Evolutionary conservation across 2,113 vertebrate species (phyloP).

Genomic region (Conger conger): DNA sequence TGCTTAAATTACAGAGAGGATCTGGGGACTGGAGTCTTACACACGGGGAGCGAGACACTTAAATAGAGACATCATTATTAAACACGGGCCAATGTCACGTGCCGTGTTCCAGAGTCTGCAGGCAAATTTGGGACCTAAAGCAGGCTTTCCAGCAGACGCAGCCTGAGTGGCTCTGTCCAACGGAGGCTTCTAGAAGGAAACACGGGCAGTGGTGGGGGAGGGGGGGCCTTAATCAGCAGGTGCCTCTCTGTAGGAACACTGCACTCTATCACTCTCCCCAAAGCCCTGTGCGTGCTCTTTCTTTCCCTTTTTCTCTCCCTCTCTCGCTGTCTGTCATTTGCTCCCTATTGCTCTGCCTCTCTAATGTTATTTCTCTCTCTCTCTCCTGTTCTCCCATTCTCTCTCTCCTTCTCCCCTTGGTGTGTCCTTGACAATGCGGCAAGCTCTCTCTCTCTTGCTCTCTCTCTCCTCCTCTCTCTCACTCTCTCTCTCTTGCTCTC

Average conservation of each 20-base stretch:
- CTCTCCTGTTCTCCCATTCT: not conserved
- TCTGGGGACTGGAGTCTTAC: not conserved
- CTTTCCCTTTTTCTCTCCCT: not conserved
- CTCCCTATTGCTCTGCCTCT: not conserved
- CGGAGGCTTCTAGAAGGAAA: not conserved
- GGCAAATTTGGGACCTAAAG: not conserved
- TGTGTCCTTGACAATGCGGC: conserved; percentile 37
- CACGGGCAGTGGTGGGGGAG: not conserved
- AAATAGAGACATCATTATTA: not conserved
- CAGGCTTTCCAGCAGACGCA: not conserved
- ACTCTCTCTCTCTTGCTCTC: not conserved
- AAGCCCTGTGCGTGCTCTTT: not conserved
- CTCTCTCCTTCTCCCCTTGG: conserved; percentile 27
- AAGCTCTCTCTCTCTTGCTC: conserved; percentile 16
- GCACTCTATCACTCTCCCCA: not conserved
- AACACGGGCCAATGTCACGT: not conserved
- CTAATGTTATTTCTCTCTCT: not conserved
- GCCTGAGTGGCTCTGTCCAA: not conserved
- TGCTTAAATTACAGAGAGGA: not conserved
- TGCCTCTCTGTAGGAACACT: not conserved
- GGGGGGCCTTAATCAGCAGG: not conserved
- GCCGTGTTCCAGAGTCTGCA: not conserved
- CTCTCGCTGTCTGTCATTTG: not conserved
- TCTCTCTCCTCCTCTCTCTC: conserved; percentile 1
- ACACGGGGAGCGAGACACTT: not conserved